Conservation (phyloP, 2,888 invertebrate species). For the Synanthedon andrenaeformis region DNA sequence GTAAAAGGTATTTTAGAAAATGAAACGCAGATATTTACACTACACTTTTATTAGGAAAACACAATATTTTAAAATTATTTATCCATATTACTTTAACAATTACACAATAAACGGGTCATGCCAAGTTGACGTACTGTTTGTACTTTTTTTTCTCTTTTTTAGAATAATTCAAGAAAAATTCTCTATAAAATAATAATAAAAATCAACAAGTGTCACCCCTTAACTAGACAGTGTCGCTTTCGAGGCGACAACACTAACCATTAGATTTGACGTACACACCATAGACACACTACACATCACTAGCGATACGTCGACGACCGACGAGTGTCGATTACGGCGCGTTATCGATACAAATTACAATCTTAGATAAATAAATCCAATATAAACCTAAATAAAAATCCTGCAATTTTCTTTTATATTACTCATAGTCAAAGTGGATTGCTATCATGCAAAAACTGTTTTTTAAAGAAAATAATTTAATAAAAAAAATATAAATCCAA, state of each 20-base stretch:
- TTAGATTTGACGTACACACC: no score
- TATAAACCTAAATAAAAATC: no score
- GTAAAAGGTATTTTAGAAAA: slow-evolving; percentile 12
- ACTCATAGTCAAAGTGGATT: no score
- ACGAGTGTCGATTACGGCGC: no score
- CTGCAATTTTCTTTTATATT: no score
- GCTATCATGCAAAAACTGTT: no score
- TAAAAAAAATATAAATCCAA: no score
- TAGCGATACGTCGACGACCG: no score
- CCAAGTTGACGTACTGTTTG: slow-evolving; percentile 39
- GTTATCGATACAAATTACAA: no score
- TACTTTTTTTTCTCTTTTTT: slow-evolving; percentile 37
- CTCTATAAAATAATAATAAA: slow-evolving; percentile 39
- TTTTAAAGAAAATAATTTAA: no score
- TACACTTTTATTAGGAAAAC: slow-evolving; percentile 61
- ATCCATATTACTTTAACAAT: slow-evolving; percentile 57
- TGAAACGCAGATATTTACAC: slow-evolving; percentile 47
- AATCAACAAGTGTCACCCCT: slow-evolving; percentile 31
- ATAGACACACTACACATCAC: no score
- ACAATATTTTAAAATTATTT: slow-evolving; percentile 43
- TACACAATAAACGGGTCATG: slow-evolving; percentile 41
- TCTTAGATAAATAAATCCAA: no score
- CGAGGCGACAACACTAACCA: background rate
- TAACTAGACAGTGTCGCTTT: slow-evolving; percentile 5
- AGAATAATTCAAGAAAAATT: slow-evolving; percentile 42